A percentile compares a stretch with the other conserved stretches of the same genome.
Evolutionary conservation across 2,888 invertebrate species (phyloP).

Genomic region (Lepidochrysops patricia): DNA sequence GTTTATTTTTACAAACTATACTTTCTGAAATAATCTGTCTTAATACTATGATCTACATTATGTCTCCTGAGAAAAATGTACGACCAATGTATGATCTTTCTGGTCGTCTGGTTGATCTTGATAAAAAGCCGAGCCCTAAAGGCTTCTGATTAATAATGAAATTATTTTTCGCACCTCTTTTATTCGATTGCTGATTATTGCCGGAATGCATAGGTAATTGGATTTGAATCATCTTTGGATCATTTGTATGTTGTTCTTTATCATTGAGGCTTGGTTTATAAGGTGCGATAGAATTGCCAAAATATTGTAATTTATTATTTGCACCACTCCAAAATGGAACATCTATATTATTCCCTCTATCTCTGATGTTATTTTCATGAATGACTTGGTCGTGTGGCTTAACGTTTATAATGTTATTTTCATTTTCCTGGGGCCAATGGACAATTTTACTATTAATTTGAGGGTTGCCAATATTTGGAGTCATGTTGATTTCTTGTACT

Average conservation of each 20-base stretch:
- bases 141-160: neutral
- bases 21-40: no score
- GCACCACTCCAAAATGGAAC: neutral
- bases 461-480: conserved; percentile 18
- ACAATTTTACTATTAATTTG: neutral
- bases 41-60: neutral
- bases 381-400: neutral
- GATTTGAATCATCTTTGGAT: no score
- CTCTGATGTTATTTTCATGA: neutral
- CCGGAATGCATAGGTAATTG: no score
- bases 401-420: conserved; percentile 21
- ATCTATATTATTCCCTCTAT: neutral
- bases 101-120: neutral
- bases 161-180: neutral
- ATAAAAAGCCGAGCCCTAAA: neutral
- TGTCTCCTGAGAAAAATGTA: neutral
- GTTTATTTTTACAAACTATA: no score
- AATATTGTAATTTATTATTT: neutral
- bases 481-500: conserved; percentile 23
- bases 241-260: neutral
- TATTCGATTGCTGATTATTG: neutral
- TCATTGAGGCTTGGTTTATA: neutral
- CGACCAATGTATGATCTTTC: neutral
- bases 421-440: conserved; percentile 15
- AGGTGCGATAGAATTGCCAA: neutral